Evolutionary conservation across 1,140 invertebrate species (phyloP), one percentile per base, ranked within the genome.

Genomic region (Limonius californicus): DNA sequence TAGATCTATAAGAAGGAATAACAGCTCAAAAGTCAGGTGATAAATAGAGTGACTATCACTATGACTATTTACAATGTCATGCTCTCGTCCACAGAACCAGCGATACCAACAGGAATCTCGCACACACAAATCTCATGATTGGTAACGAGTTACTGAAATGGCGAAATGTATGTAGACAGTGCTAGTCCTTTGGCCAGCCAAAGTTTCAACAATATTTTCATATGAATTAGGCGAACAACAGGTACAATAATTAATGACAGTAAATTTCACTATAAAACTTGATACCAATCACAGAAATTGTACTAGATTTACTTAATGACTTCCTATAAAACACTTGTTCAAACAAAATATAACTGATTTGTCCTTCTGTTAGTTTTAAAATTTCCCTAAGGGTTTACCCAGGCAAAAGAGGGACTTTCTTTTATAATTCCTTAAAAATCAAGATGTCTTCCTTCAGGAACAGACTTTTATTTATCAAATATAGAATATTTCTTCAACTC

Each of bases 1-100:
- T 70, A 69, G 62, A 70, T 72, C 62, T 70, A 64, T 69, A 59
- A 71, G 62, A 71, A 70, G 68, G 66, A 69, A 68, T 71, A 74
- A 74, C 70, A 72, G 70, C 64, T 68, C 62, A 23, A 21, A 50
- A 50, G 42, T 50, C n/a, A 50, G 16, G 16, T 50, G 20, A 63
- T 59, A 50, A 59, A 63, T 63, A 59, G 53, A 63, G 45, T 57
- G 32, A 35, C 50, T 50, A 58, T 54, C 61, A 53, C 57, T 68
- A 69, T 67, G 65, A 67, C 65, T 70, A 68, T 70, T 45, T 68
- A 70, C 67, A 70, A 42, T 66, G 50, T 62, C 50, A 59, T 65
- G 56, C 56, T 35, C 58, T 27, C 23, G 21, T 59, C 23, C 50
- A 47, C 47, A 54, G 1, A 19, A 27, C 27, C 14, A 55, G 12